These are phyloP conservation scores for Styela plicata DNA, from an alignment of 23 tunicate genomes.

Conservation along the genomic window DNA sequence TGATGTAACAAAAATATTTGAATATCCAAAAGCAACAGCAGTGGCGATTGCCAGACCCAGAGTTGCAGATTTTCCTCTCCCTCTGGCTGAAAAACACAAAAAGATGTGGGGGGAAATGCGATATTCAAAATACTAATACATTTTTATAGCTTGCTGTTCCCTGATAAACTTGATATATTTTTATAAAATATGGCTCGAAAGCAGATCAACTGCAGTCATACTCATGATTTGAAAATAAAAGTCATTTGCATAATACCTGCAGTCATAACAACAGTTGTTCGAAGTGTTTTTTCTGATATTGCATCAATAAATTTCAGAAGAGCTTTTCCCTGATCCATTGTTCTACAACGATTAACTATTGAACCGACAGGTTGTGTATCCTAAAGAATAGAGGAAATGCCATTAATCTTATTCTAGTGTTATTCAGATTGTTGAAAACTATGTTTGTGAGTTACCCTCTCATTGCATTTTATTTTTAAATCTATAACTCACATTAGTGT, in stretches of 20 bases:
- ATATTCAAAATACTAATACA: not conserved
- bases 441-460: too few species aligned
- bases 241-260: conserved; percentile 79
- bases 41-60: conserved; percentile 81
- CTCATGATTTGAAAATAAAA: too few species aligned
- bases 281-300: conserved; percentile 66
- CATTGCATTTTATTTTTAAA: too few species aligned
- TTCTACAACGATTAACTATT: conserved; percentile 77
- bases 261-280: conserved; percentile 82
- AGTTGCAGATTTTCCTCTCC: conserved; percentile 92
- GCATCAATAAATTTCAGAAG: conserved; percentile 82
- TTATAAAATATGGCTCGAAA: too few species aligned
- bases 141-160: not conserved
- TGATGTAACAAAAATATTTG: conserved; percentile 91
- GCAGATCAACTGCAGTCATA: too few species aligned
- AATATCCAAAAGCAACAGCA: conserved; percentile 87
- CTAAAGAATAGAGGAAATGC: conserved; percentile 44
- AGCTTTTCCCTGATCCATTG: conserved; percentile 87
- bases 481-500: too few species aligned
- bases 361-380: conserved; percentile 85
- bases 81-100: conserved; percentile 57
- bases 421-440: too few species aligned
- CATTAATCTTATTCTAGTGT: too few species aligned
- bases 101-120: too few species aligned
- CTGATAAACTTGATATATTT: not conserved